These are phyloP conservation scores for Leistus spinibarbis DNA, from an alignment of 2,888 invertebrate genomes.

Conservation along the genomic window DNA sequence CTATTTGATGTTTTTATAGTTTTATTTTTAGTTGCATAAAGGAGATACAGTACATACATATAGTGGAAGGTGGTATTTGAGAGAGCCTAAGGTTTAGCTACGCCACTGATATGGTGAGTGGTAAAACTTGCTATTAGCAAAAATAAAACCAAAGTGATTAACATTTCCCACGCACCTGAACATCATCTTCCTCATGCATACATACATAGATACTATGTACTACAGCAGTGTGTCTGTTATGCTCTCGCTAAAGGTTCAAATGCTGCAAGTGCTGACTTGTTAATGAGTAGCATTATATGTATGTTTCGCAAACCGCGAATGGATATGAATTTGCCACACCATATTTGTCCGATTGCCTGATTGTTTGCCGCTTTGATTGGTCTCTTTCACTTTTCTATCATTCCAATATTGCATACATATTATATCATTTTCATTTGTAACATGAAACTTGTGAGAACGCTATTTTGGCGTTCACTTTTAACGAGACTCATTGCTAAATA, in stretches of 20 bases:
- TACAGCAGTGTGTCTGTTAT: neutral
- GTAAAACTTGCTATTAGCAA: neutral
- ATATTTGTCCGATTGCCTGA: neutral
- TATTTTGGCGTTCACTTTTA: neutral
- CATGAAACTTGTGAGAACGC: neutral
- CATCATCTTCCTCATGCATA: neutral
- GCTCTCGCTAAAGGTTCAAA: neutral
- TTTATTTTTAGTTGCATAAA: too few relatives aligned
- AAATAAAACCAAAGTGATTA: conserved; percentile 17
- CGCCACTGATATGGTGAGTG: conserved; percentile 6
- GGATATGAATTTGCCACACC: neutral
- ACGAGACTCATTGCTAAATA: too few relatives aligned
- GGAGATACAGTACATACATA: too few relatives aligned
- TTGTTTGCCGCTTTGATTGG: neutral
- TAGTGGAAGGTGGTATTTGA: too few relatives aligned
- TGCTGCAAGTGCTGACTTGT: neutral
- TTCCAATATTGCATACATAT: neutral
- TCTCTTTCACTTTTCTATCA: neutral
- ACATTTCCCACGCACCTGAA: conserved; percentile 2
- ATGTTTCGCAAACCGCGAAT: neutral
- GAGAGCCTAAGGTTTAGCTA: neutral
- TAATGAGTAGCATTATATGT: neutral
- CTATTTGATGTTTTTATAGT: too few relatives aligned
- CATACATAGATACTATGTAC: too few relatives aligned
- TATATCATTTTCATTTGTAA: neutral